Percentiles rank a stretch among this genome's conserved stretches.
phyloP scores from a whole-genome alignment of 2,113 vertebrate genomes.

The Muntiacus reevesi region DNA sequence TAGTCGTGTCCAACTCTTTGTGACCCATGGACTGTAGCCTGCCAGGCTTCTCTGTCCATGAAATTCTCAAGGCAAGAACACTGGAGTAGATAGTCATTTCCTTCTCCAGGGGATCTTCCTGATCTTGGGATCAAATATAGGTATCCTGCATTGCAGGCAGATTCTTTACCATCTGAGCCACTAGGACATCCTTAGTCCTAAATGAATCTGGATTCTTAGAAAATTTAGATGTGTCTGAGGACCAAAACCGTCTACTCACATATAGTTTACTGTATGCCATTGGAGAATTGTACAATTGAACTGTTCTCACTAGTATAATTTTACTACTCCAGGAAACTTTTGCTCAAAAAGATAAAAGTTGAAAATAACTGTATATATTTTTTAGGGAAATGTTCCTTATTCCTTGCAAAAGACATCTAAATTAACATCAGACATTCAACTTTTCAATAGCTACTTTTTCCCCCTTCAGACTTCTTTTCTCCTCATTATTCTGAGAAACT shows the following conservation, averaged over 20 bases:
- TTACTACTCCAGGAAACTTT: neutral
- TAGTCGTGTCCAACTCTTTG: rapidly evolving
- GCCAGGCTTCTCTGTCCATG: neutral
- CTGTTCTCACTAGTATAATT: neutral
- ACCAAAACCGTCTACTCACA: neutral
- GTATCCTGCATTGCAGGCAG: neutral
- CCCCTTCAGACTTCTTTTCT: neutral
- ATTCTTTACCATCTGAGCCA: neutral
- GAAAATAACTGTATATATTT: neutral
- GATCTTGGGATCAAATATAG: neutral
- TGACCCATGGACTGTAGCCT: neutral
- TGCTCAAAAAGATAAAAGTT: neutral
- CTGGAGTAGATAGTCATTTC: neutral
- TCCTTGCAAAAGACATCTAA: neutral
- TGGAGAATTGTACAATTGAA: neutral
- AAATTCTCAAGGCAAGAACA: neutral
- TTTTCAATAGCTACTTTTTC: neutral
- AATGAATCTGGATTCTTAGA: neutral
- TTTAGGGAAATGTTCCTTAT: neutral
- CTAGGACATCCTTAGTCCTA: neutral
- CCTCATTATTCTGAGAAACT: neutral
- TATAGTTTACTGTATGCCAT: neutral
- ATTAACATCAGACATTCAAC: neutral
- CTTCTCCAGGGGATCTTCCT: neutral
- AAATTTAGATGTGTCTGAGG: neutral